Evolutionary conservation across 2,888 invertebrate genomes (phyloP).

Genomic region (Clistopyga incitator): DNA sequence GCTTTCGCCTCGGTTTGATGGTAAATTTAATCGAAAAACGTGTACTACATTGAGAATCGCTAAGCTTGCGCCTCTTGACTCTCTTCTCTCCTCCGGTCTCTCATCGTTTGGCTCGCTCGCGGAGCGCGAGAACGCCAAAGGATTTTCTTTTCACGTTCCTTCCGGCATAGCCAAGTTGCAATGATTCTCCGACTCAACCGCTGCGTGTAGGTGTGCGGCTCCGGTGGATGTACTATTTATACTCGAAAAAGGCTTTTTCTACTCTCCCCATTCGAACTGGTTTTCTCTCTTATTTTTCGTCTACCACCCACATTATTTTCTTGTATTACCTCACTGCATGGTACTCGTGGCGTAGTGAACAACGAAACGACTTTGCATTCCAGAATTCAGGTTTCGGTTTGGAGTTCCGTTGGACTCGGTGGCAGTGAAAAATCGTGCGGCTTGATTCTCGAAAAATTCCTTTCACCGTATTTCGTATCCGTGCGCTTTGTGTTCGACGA

Average conservation of each 20-base stretch:
- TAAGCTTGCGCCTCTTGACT: conserved; percentile 57
- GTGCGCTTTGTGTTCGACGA: conserved; percentile 37
- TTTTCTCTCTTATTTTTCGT: conserved; percentile 27
- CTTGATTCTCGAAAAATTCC: conserved; percentile 61
- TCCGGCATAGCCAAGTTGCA: conserved; percentile 43
- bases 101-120: conserved; percentile 51
- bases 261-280: conserved; percentile 42
- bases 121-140: conserved; percentile 47
- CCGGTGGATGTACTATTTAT: conserved; percentile 11
- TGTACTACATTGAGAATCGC: conserved; percentile 58
- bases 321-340: neutral
- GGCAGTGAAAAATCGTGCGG: conserved; percentile 35
- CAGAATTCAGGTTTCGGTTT: conserved; percentile 39
- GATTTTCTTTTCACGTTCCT: conserved; percentile 61
- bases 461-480: conserved; percentile 41
- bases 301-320: conserved; percentile 4
- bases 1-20: conserved; percentile 64
- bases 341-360: neutral
- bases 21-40: conserved; percentile 68
- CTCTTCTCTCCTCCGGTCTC: conserved; percentile 32
- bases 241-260: conserved; percentile 36
- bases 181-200: conserved; percentile 15
- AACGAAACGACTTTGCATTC: conserved; percentile 52
- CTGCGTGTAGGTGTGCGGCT: neutral
- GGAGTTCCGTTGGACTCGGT: neutral